Base-by-base conservation (phyloP, 2,113 vertebrate genomes). In the Pachycephala philippinensis region DNA sequence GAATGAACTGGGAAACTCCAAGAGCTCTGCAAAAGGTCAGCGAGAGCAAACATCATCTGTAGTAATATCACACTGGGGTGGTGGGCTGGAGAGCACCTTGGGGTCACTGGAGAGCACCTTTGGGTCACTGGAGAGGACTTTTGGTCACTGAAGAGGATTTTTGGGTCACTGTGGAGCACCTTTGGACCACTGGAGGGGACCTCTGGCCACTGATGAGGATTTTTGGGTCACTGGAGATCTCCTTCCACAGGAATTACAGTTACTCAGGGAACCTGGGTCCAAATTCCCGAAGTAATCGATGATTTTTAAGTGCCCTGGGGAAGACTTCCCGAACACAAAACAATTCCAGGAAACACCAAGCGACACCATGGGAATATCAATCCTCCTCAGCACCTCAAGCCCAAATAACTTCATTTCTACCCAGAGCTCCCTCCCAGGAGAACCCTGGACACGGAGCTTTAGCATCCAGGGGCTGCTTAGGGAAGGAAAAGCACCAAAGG, bases 351-450 rank as follows among this genome's bases (percentile, higher is more conserved):
- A 42, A 39, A 42, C 2, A 1, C 21, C 60, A 31, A 42, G 56
- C 0, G 3, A 21, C 15, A 16, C 11, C 44, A 15, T 1, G 1
- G 6, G 72, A 77, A 68, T 24, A 33, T 11, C 40, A 13, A 20
- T 4, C 33, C 50, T 50, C 63, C 49, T 9, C 59, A 18, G 72
- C 17, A 33, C 45, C 24, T 35, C 69, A n/a, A 14, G 47, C 54
- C 44, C 78, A 82, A 44, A 0, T 1, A 71, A 26, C 14, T 53
- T 40, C 22, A 15, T 16, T 70, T n/a, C 49, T 18, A 37, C 33
- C 40, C 30, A 3, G 22, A 39, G 40, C 35, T 60, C 44, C 49
- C 37, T 28, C 78, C 47, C 69, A 45, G 56, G 42, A 84, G 39
- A 24, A 52, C 13, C 13, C 40, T 6, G 54, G 26, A 21, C 15